Evolutionary conservation across 2,113 vertebrate genomes (phyloP).

Genomic region (Erythrolamprus reginae): DNA sequence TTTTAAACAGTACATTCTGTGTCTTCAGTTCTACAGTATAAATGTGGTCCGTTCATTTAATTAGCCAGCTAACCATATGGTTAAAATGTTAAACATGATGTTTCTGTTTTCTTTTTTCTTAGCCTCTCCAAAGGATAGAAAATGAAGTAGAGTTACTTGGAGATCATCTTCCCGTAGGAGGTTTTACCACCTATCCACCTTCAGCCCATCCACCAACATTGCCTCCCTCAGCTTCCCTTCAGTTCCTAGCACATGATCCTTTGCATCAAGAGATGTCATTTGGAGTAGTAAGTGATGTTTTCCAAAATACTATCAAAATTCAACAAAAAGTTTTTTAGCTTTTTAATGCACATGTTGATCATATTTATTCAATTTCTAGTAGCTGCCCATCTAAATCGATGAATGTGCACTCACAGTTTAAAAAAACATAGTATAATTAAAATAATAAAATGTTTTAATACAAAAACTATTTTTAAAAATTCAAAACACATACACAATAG

Average conservation of each 20-base stretch:
- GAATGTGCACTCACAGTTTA: not conserved
- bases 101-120: not conserved
- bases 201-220: slow-evolving; percentile 84
- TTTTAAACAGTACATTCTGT: not conserved
- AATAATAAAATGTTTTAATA: not conserved
- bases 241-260: slow-evolving; percentile 92
- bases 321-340: slow-evolving; percentile 8
- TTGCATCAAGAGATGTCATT: slow-evolving; percentile 92
- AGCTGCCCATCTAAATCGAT: not conserved
- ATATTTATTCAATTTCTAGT: not conserved
- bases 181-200: slow-evolving; percentile 86
- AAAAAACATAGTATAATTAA: not conserved
- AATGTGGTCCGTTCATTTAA: not conserved
- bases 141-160: slow-evolving; percentile 94
- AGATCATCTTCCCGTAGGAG: slow-evolving; percentile 90
- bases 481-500: not conserved
- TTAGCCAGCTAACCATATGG: not conserved
- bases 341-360: not conserved
- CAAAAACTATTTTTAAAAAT: not conserved
- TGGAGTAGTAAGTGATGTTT: slow-evolving; percentile 81
- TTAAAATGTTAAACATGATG: not conserved
- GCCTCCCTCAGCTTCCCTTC: slow-evolving; percentile 88
- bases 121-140: slow-evolving; percentile 97
- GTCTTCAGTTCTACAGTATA: not conserved
- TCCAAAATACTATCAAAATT: slow-evolving; percentile 3